Conservation (phyloP, 1,140 invertebrate species). For the Pissodes strobi region DNA sequence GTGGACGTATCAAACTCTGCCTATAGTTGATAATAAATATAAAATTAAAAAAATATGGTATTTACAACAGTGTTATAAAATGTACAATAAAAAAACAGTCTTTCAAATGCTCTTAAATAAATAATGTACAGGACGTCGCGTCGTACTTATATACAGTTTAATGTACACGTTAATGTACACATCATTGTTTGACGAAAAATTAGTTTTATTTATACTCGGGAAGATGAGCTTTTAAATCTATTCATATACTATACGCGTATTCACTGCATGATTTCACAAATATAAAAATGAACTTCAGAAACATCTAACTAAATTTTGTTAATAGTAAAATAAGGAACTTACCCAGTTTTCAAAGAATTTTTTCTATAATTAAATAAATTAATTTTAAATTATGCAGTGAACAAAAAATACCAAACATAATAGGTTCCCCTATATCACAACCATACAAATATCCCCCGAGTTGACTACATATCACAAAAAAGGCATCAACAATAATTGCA, state of each 20-base stretch:
- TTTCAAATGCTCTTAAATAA: conserved; percentile 22
- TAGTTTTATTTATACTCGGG: conserved; percentile 11
- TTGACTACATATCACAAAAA: conserved; percentile 31
- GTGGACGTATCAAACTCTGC: conserved; percentile 1
- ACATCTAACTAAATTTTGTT: not conserved
- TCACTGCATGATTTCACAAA: too few relatives aligned
- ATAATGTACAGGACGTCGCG: conserved; percentile 22
- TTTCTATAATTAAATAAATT: not conserved
- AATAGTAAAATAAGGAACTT: not conserved
- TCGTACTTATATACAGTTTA: not conserved
- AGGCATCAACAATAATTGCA: conserved; percentile 43
- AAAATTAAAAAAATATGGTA: conserved; percentile 9
- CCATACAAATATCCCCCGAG: not conserved
- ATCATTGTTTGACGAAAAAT: not conserved
- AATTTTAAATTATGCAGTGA: too few relatives aligned
- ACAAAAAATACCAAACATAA: not conserved
- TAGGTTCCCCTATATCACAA: conserved; percentile 2
- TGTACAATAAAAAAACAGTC: conserved; percentile 23
- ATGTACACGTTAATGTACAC: not conserved
- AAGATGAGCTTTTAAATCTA: too few relatives aligned
- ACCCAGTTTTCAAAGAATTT: not conserved
- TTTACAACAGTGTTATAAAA: conserved; percentile 16
- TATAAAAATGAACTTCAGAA: too few relatives aligned
- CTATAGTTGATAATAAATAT: conserved; percentile 25
- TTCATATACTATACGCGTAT: too few relatives aligned